Base-by-base conservation (phyloP, 1,140 invertebrate genomes). In the Dendroctonus ponderosae region DNA sequence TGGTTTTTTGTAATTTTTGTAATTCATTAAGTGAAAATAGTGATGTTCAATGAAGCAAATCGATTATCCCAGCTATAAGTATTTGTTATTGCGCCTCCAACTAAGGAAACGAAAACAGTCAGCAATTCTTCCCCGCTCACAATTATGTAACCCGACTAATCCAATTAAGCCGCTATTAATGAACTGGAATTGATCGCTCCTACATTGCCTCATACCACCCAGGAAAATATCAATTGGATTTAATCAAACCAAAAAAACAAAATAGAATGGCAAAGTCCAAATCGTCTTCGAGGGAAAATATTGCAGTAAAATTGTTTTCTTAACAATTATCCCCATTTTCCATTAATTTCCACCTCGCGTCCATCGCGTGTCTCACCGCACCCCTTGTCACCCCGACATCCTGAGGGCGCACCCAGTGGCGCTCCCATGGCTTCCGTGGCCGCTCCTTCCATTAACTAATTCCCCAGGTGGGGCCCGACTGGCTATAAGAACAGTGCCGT, bases 401-500 rank as follows among this genome's bases (percentile, higher is more conserved):
- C 61, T 50, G 41, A 43, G 51, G 57, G 66, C 70, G 67, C 67
- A 62, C 67, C 67, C 60, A 50, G 48, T 41, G 62, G 57, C 64
- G 64, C 64, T 61, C 64, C 62, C 54, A 60, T 60, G 49, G 66
- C 62, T 68, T 71, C 69, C 69, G 69, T 41, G 66, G 66, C 67
- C 69, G 62, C 69, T 44, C 67, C 67, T 67, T 68, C 56, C 69
- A 71, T 71, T 71, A 71, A 68, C 69, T 71, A 71, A 71, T 71
- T 62, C 66, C 66, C 59, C 60, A 62, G 69, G 69, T 67, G 63
- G 64, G 69, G 69, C 69, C 62, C 53, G 15, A 38, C 14, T 60
- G 50, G 40, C 48, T 49, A 41, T 26, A 56, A 11, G 26, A 40
- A 48, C 42, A 46, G 62, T 53, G 51, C 39, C 52, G 49, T 56